Evolutionary conservation across 2,888 invertebrate species (phyloP), one percentile per base, ranked within the genome.

Genomic region (Ligdia adustata): DNA sequence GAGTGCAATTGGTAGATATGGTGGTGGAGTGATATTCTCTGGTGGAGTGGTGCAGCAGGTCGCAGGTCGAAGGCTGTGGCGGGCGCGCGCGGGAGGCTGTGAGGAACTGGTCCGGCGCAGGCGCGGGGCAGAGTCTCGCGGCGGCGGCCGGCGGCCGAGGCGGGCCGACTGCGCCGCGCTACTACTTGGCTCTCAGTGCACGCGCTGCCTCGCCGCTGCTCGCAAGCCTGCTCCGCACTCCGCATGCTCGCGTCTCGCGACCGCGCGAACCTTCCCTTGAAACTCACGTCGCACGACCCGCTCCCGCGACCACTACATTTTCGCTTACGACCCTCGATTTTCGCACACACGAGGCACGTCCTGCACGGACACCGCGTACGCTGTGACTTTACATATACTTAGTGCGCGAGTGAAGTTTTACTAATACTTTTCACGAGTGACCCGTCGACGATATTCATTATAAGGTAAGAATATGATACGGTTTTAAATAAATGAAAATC

Each of bases 161-260:
- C 48, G 70, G 69, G 68, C 33, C 68, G 65, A 65, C 75, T 45
- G 26, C 40, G 24, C 49, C 61, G 29, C 72, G 70, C n/a, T n/a
- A n/a, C n/a, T n/a, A n/a, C n/a, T n/a, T n/a, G n/a, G n/a, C 65
- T 72, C 76, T 86, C 87, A 87, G 88, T 87, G 79, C 81, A 75
- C 83, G 85, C 84, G 86, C 80, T 74, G 86, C 82, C 80, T 78
- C 65, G 82, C 82, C 75, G 81, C 78, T n/a, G n/a, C n/a, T n/a
- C 77, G 81, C 72, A 73, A 79, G 73, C 79, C 72, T 79, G 83
- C 79, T 62, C 57, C 64, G 60, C 60, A 62, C 56, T 54, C 29
- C 69, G 59, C 65, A 55, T 65, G 55, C 69, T 53, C 61, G 55
- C 53, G 61, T 54, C 62, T 67, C 57, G 57, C 65, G 64, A 60